A percentile compares a stretch with the other conserved stretches of the same genome.
Evolutionary conservation across 2,888 invertebrate species (phyloP).

Genomic region (Xestia xanthographa): DNA sequence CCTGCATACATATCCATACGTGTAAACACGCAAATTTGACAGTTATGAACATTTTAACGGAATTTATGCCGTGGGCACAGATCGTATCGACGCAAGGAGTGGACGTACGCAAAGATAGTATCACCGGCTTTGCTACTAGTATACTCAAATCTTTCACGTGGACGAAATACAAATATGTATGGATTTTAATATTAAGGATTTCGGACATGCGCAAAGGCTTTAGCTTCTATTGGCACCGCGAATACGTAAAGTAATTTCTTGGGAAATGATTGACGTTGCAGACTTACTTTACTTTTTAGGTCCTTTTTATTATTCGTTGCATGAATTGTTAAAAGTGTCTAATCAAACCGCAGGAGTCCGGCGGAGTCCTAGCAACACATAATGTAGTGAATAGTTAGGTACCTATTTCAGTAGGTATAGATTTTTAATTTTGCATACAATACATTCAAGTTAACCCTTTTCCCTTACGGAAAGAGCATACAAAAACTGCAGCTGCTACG

Average conservation of each 20-base stretch:
- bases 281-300: slow-evolving; percentile 34
- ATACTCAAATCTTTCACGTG: slow-evolving; percentile 72
- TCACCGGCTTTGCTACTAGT: slow-evolving; percentile 69
- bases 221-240: slow-evolving; percentile 58
- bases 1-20: slow-evolving; percentile 67
- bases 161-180: slow-evolving; percentile 70
- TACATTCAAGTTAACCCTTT: not conserved
- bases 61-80: slow-evolving; percentile 72
- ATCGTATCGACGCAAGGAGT: slow-evolving; percentile 75
- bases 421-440: not conserved
- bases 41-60: slow-evolving; percentile 77
- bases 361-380: not conserved
- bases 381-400: not conserved
- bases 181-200: slow-evolving; percentile 64
- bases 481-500: not conserved
- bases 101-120: slow-evolving; percentile 70
- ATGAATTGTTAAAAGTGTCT: slow-evolving; percentile 21
- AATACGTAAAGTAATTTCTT: slow-evolving; percentile 61
- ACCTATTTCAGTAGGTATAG: not conserved
- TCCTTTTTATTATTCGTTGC: slow-evolving; percentile 51
- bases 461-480: not conserved
- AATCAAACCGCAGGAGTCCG: slow-evolving; percentile 7
- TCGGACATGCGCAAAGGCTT: slow-evolving; percentile 57
- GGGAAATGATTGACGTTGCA: slow-evolving; percentile 62
- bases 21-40: slow-evolving; percentile 79